phyloP scores from a whole-genome alignment of 2,113 vertebrate species.

The Pomatostomus ruficeps region DNA sequence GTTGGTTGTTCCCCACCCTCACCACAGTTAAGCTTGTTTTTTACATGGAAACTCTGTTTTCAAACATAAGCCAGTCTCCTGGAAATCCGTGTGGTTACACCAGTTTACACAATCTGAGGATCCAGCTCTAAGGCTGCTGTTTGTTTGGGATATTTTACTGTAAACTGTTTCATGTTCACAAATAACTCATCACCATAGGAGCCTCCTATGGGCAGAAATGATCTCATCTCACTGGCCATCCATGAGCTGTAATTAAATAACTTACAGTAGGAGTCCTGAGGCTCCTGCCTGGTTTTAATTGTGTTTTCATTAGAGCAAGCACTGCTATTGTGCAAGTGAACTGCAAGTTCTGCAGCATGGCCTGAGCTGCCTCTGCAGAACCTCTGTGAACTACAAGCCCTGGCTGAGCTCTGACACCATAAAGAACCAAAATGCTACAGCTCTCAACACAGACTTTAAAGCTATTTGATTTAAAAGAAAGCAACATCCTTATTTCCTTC shows the following conservation, averaged over 20 bases:
- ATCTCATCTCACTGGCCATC: neutral
- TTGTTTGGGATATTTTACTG: neutral
- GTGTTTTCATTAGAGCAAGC: slow-evolving; percentile 6
- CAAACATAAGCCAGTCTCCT: neutral
- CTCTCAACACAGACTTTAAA: neutral
- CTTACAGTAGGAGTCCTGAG: neutral
- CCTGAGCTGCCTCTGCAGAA: neutral
- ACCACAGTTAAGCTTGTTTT: neutral
- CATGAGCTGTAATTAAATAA: slow-evolving; percentile 19
- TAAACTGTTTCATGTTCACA: neutral
- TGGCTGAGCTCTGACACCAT: neutral
- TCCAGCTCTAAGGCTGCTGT: neutral
- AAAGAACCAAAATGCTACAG: neutral
- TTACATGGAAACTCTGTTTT: neutral
- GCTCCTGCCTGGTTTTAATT: slow-evolving; percentile 1
- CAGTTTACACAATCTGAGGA: neutral
- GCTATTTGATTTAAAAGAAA: neutral
- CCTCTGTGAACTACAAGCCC: neutral
- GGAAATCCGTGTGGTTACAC: neutral
- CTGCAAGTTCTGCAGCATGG: neutral
- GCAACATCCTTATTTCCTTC: neutral
- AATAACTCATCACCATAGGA: neutral
- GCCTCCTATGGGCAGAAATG: neutral
- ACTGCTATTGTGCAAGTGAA: neutral
- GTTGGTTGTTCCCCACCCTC: neutral